phyloP scores from a whole-genome alignment of 1,140 invertebrate species.

The Zaprionus ghesquierei region DNA sequence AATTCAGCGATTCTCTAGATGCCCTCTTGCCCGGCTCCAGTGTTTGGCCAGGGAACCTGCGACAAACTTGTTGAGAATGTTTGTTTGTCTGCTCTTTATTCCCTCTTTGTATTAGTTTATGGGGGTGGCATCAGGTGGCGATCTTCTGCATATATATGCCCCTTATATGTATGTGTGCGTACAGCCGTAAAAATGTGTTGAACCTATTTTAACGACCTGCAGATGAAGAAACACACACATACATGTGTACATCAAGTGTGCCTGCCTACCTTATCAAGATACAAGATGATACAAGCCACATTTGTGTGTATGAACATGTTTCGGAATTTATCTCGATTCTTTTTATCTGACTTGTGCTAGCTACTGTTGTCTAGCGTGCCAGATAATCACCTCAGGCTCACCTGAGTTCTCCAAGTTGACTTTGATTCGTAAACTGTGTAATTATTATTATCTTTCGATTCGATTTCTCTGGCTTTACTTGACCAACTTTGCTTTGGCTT shows the following conservation, averaged over 20 bases:
- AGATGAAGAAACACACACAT: neutral
- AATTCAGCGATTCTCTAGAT: conserved; percentile 17
- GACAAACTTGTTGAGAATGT: conserved; percentile 40
- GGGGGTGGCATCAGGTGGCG: neutral
- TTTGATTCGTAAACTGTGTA: conserved; percentile 23
- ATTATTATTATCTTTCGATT: neutral
- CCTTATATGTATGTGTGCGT: neutral
- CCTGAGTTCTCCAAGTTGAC: conserved; percentile 10
- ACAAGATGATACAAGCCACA: neutral
- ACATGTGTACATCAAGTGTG: too few relatives aligned
- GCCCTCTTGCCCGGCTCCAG: neutral
- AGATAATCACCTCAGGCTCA: conserved; percentile 29
- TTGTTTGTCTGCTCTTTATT: conserved; percentile 29
- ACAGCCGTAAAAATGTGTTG: conserved; percentile 3
- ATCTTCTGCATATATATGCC: conserved; percentile 10
- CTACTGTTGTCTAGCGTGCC: conserved; percentile 31
- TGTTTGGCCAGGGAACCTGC: conserved; percentile 36
- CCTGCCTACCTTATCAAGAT: conserved; percentile 33
- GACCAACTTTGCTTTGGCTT: neutral
- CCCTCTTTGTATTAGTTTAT: neutral
- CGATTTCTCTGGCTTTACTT: neutral
- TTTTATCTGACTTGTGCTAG: conserved; percentile 29
- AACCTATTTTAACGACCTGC: conserved; percentile 28
- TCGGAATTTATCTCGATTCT: conserved; percentile 31
- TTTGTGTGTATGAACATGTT: neutral